Evolutionary conservation across 2,888 invertebrate genomes (phyloP), one percentile per base, ranked within the genome.

Genomic region (Parthenolecanium corni): DNA sequence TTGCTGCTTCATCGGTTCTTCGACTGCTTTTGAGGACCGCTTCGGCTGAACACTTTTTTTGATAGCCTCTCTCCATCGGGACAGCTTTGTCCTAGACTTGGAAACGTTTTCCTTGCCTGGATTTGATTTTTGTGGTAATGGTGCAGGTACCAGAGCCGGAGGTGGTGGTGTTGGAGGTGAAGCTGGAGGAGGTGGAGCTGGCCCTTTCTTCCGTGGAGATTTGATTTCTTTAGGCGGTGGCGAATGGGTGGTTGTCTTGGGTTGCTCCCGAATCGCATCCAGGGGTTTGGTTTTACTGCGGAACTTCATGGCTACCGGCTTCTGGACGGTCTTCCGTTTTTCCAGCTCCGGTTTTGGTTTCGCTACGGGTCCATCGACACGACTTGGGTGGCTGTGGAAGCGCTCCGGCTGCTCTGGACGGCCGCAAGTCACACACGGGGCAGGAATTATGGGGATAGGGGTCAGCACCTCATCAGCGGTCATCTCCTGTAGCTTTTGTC

Each of bases 351-450:
- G 47, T 11, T 49, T 49, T 12, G 25, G 38, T 38, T 51, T 49
- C 9, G 18, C 36, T 40, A 40, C 40, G n/a, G n/a, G n/a, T 24
- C 42, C 40, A 38, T 61, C 61, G 1, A n/a, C 5, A 9, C 61
- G 61, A 38, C 51, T 61, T 24, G 61, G 61, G 40, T 61, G 61
- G 21, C 61, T 61, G 40, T 61, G 61, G 23, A 61, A 61, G 23
- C 61, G 31, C 21, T 61, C 61, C 20, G 61, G 61, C 23, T 61
- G 61, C 20, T 61, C 51, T 51, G 46, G 49, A 36, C 61, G 36
- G 14, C 61, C 61, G 51, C 61, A 61, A 1, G 61, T 61, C 20
- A 40, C 31, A 38, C 61, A 61, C 4, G 61, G 61, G 20, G 51
- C 36, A 4, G 61, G 61, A 5, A 61, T 11, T 21, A 61, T 38